Percentiles rank a stretch among this genome's conserved stretches.
phyloP scores from a whole-genome alignment of 2,113 vertebrate genomes.

The Chlamydotis undulata region DNA sequence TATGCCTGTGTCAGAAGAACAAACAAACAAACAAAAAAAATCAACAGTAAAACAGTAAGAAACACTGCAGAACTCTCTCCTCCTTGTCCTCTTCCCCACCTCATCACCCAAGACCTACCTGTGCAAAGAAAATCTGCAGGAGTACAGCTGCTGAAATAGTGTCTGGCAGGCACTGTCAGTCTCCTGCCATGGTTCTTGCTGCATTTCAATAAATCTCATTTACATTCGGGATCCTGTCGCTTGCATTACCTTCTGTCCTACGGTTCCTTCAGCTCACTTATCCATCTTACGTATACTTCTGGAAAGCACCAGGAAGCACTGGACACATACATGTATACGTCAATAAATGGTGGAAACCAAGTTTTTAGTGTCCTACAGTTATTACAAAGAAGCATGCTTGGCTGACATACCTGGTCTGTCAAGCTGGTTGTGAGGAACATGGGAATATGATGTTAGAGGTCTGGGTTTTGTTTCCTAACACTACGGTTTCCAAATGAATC shows the following conservation, averaged over 20 bases:
- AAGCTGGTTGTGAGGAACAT: background rate
- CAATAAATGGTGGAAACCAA: background rate
- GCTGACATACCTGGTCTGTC: background rate
- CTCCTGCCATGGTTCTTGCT: background rate
- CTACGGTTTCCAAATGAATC: background rate
- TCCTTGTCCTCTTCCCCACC: accelerated
- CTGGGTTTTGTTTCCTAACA: background rate
- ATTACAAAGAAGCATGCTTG: background rate
- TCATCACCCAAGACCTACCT: background rate
- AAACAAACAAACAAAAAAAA: background rate
- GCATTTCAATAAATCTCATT: background rate
- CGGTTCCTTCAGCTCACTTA: background rate
- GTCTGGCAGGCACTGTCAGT: background rate
- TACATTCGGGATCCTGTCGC: background rate
- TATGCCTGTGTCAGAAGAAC: background rate
- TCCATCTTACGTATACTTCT: background rate
- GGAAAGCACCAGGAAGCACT: background rate
- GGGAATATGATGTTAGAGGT: background rate
- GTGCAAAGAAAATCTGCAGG: background rate
- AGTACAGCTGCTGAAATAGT: background rate
- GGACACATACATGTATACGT: background rate
- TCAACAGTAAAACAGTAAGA: background rate
- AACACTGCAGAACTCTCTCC: background rate
- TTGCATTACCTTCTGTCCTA: background rate
- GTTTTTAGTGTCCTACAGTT: background rate